Base-by-base conservation (phyloP, 53 echinoderm and acorn worm species). In the Actinopyga echinites region DNA sequence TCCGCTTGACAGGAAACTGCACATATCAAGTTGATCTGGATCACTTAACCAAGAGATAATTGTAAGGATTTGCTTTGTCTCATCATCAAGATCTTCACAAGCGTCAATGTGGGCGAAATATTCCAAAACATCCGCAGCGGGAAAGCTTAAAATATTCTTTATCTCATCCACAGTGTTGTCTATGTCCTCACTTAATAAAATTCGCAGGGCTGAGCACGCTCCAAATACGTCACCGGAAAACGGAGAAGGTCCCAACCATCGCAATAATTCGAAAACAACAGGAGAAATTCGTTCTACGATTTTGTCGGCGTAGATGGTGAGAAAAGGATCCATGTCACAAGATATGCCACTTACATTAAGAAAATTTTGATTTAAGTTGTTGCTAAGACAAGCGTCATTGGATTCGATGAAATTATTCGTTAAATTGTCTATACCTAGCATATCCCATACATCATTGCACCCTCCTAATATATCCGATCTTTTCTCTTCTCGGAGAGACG, bases 241-340 rank as follows among this genome's bases (percentile, higher is more conserved):
- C 9, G 75, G 75, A 3, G 75, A 75, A 45, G 75, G 75, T 17
- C 75, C 75, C 5, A 75, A 25, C 75, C 75, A 75, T 1, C 49
- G 45, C 8, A 52, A 13, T 5, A 75, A 25, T 17, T 44, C 53
- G 30, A 75, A 75, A 5, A 30, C 75, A 52, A 75, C 40, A 0
- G 40, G 2, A 4, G 40, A 40, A 4, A 40, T 40, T 40, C 40
- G 40, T 40, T 40, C 40, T 40, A 40, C 40, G 10, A 40, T 40
- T 40, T 40, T 40, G 40, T 40, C 40, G 10, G 40, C 40, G 10
- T 40, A 40, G 40, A 40, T 40, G 40, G 40, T 40, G 10, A 40
- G 5, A 10, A 5, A 40, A 40, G 40, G 40, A 10, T 40, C 40
- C 7, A 40, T 40, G 10, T 40, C 6, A 40, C 40, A 40, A 8